Percentiles rank a stretch among this genome's conserved stretches.
Conservation (phyloP, 2,797 vertebrate species). For the Sparidentex hasta region DNA sequence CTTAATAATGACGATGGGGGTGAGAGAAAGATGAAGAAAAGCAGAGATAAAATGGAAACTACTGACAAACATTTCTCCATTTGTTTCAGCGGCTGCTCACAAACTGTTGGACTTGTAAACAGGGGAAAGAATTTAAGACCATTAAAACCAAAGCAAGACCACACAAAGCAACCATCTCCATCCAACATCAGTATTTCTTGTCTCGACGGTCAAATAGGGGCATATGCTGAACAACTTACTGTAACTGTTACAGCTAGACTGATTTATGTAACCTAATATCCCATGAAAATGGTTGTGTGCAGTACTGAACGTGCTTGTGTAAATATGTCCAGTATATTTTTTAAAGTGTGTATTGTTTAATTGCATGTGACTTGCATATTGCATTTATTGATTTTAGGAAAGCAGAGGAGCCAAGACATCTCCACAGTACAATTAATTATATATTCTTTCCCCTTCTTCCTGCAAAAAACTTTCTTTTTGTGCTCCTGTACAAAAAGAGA, state of each 20-base stretch:
- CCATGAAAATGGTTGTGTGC: neutral
- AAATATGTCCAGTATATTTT: neutral
- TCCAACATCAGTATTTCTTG: conserved; percentile 1
- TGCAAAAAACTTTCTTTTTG: too few species aligned
- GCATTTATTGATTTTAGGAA: conserved; percentile 32
- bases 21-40: conserved; percentile 16
- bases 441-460: conserved; percentile 21
- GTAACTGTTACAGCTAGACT: neutral
- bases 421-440: conserved; percentile 33
- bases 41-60: conserved; percentile 18
- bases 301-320: neutral
- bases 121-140: conserved; percentile 18
- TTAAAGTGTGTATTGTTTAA: conserved; percentile 15
- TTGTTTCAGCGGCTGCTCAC: conserved; percentile 1
- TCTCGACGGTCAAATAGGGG: neutral
- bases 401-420: conserved; percentile 1
- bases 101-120: neutral
- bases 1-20: conserved; percentile 28
- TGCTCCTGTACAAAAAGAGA: neutral
- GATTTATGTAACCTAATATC: neutral
- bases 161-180: neutral
- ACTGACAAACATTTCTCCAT: conserved; percentile 15
- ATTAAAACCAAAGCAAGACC: conserved; percentile 22
- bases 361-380: conserved; percentile 24
- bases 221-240: neutral